These are phyloP conservation scores for Noturus placidus DNA, from an alignment of 2,113 vertebrate genomes.

Conservation along the genomic window DNA sequence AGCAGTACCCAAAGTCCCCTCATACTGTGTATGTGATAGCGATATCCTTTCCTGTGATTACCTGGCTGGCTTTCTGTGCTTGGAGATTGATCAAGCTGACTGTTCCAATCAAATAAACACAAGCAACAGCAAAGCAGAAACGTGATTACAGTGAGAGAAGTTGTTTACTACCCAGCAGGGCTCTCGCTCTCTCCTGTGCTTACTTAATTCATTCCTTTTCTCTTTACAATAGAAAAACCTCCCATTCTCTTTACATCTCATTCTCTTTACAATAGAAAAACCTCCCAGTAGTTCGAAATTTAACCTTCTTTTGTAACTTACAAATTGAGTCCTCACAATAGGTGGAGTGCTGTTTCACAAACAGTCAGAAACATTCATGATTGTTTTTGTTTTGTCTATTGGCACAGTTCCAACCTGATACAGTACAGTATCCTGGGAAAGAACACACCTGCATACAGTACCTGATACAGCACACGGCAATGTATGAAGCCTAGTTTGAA, in stretches of 20 bases:
- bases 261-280: constrained; percentile 18
- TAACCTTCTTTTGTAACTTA: background rate
- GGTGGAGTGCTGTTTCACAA: background rate
- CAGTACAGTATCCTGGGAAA: background rate
- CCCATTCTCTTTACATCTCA: constrained; percentile 26
- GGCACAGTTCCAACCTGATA: background rate
- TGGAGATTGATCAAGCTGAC: constrained; percentile 25
- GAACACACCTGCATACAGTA: background rate
- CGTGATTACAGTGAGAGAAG: constrained; percentile 23
- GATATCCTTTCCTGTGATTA: background rate
- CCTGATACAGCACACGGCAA: background rate
- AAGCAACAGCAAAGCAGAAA: constrained; percentile 29
- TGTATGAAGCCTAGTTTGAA: background rate
- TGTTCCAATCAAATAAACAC: constrained; percentile 18
- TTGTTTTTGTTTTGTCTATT: background rate
- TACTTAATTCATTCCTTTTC: constrained; percentile 25
- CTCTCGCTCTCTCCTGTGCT: constrained; percentile 28
- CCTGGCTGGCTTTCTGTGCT: constrained; percentile 8
- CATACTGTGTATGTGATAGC: background rate
- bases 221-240: constrained; percentile 19
- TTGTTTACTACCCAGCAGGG: constrained; percentile 54
- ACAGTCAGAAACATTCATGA: background rate
- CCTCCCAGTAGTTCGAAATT: constrained; percentile 1
- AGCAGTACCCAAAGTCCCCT: background rate
- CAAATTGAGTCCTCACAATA: background rate